Percentiles rank a stretch among this genome's conserved stretches.
Evolutionary conservation across 2,888 invertebrate genomes (phyloP).

Genomic region (Cancer borealis): DNA sequence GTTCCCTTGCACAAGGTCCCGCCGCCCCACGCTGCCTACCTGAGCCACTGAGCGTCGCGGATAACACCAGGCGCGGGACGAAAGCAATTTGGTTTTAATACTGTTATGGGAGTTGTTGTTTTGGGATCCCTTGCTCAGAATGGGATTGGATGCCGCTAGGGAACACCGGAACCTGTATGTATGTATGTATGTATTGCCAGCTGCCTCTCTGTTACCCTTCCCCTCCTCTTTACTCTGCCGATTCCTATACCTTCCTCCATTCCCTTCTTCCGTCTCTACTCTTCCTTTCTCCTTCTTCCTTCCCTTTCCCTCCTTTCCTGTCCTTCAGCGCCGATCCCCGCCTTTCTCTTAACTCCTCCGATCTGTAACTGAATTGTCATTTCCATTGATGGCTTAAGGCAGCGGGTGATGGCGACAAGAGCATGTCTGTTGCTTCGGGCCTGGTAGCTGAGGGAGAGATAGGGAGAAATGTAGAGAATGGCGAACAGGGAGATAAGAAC

Average conservation of each 20-base stretch:
- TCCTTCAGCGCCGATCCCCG: background rate
- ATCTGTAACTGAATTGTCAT: constrained; percentile 22
- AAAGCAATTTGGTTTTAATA: constrained; percentile 57
- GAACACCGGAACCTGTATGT: background rate
- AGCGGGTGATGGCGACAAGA: background rate
- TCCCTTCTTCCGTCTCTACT: background rate
- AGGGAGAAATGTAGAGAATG: background rate
- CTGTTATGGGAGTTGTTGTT: constrained; percentile 54
- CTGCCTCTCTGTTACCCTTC: background rate
- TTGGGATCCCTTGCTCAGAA: constrained; percentile 17
- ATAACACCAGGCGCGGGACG: constrained; percentile 34
- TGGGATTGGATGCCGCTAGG: constrained; percentile 44
- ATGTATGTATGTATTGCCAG: background rate
- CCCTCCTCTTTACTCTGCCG: no score
- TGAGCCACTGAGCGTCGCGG: constrained; percentile 25
- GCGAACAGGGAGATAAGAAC: background rate
- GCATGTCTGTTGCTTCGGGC: background rate
- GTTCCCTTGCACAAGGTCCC: background rate
- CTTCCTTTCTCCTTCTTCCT: background rate
- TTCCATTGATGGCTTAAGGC: background rate
- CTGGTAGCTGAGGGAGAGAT: background rate
- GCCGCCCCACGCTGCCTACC: background rate
- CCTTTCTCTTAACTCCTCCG: background rate
- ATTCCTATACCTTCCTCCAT: background rate
- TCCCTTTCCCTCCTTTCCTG: background rate